Evolutionary conservation across 2,888 invertebrate species (phyloP).

Genomic region (Lasioglossum morio): DNA sequence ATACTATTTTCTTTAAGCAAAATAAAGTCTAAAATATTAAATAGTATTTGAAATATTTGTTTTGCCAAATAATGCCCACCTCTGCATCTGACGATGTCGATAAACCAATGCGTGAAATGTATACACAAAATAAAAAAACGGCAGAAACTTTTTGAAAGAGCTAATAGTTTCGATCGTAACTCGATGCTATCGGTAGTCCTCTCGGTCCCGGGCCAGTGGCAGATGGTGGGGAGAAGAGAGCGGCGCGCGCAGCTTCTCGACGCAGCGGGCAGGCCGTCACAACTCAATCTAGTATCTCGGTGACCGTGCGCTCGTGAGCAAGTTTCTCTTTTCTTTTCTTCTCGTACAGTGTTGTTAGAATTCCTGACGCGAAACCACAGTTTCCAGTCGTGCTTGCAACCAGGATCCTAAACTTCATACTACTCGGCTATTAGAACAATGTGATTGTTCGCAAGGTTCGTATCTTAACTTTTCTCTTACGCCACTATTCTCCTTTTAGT

Average conservation of each 20-base stretch:
- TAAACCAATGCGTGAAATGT: too few species aligned
- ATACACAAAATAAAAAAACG: too few species aligned
- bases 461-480: background rate
- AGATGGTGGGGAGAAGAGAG: slow-evolving; percentile 27
- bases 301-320: slow-evolving; percentile 76
- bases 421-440: slow-evolving; percentile 49
- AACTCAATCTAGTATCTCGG: slow-evolving; percentile 84
- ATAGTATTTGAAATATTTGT: too few species aligned
- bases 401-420: slow-evolving; percentile 22
- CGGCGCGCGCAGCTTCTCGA: slow-evolving; percentile 60
- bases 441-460: slow-evolving; percentile 56
- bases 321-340: slow-evolving; percentile 52
- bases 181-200: slow-evolving; percentile 38
- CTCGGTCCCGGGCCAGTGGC: slow-evolving; percentile 56
- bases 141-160: too few species aligned
- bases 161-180: background rate
- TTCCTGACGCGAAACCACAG: slow-evolving; percentile 45
- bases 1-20: too few species aligned
- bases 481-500: background rate
- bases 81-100: too few species aligned
- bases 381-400: slow-evolving; percentile 26
- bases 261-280: slow-evolving; percentile 79
- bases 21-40: too few species aligned
- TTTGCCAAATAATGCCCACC: too few species aligned
- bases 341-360: slow-evolving; percentile 34